A percentile compares a stretch with the other conserved stretches of the same genome.
Evolutionary conservation across 2,888 invertebrate species (phyloP).

Genomic region (Xylophagus ater): DNA sequence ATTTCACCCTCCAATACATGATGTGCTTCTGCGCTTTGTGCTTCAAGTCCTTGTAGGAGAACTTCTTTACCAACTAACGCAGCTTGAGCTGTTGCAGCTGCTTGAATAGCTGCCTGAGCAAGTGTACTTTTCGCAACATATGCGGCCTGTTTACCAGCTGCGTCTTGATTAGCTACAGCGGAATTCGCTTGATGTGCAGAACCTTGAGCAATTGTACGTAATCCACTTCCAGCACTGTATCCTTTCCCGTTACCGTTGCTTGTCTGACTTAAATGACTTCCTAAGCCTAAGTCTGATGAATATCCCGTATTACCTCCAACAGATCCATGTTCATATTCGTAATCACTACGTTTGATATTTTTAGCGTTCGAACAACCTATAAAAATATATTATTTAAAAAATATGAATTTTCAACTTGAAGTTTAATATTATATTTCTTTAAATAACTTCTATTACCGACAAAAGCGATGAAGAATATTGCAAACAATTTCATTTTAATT

Average conservation of each 20-base stretch:
- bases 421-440: too few species aligned
- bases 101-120: constrained; percentile 61
- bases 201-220: constrained; percentile 57
- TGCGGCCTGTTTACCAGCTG: constrained; percentile 66
- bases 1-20: constrained; percentile 55
- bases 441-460: constrained; percentile 40
- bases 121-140: constrained; percentile 67
- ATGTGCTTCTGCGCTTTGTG: constrained; percentile 60
- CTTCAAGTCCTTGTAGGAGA: constrained; percentile 53
- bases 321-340: too few species aligned
- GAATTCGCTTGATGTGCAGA: constrained; percentile 66
- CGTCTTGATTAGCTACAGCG: constrained; percentile 59
- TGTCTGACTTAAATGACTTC: not conserved
- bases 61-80: constrained; percentile 56
- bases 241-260: constrained; percentile 22
- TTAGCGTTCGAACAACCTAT: too few species aligned
- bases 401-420: too few species aligned
- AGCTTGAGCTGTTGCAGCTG: constrained; percentile 54
- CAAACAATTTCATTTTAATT: constrained; percentile 1
- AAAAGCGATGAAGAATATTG: constrained; percentile 1
- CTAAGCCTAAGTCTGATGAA: too few species aligned
- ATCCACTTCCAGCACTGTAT: constrained; percentile 55
- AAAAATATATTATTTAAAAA: too few species aligned
- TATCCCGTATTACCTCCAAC: too few species aligned
- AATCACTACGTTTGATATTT: too few species aligned